A percentile compares a stretch with the other conserved stretches of the same genome.
Evolutionary conservation across 2,888 invertebrate species (phyloP).

Genomic region (Phymatocera aterrima): DNA sequence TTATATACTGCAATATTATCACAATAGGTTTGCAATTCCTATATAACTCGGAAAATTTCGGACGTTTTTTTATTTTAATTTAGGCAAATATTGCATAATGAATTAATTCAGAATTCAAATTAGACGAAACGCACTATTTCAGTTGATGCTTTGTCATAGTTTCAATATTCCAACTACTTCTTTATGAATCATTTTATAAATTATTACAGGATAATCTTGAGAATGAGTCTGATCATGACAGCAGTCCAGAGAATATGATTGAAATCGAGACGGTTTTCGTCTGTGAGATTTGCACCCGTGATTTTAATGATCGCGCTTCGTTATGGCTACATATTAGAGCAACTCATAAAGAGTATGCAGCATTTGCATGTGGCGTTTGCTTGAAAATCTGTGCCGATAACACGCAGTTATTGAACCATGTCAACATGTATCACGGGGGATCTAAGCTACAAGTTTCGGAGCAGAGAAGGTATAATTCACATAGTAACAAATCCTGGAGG

Average conservation of each 20-base stretch:
- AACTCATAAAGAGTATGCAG: constrained; percentile 76
- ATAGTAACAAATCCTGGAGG: neutral
- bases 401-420: constrained; percentile 75
- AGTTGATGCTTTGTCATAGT: neutral
- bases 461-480: constrained; percentile 69
- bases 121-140: neutral
- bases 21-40: neutral
- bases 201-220: constrained; percentile 52
- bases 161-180: neutral
- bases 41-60: neutral
- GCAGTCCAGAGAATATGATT: constrained; percentile 68
- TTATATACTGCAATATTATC: neutral
- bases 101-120: too few species aligned
- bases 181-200: neutral
- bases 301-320: constrained; percentile 76
- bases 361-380: constrained; percentile 78
- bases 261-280: constrained; percentile 75
- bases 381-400: constrained; percentile 76
- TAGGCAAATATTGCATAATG: neutral
- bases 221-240: constrained; percentile 65
- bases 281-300: constrained; percentile 75
- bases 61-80: neutral
- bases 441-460: constrained; percentile 71
- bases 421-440: constrained; percentile 75
- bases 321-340: constrained; percentile 77